phyloP scores from a whole-genome alignment of 2,888 invertebrate genomes.

The Lutraria lutraria region DNA sequence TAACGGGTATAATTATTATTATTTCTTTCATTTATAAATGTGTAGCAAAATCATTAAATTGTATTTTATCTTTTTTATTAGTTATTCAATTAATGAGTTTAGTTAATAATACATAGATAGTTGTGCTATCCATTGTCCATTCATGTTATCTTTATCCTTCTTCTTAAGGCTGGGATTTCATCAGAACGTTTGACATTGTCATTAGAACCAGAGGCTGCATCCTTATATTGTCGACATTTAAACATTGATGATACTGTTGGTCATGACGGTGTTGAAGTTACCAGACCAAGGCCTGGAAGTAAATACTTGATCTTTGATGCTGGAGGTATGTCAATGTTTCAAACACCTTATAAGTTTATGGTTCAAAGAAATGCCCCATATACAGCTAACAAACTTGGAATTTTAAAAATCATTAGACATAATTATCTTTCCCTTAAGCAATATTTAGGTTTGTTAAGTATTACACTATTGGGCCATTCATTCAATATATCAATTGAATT shows the following conservation, averaged over 20 bases:
- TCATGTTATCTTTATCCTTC: neutral
- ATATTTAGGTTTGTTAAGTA: neutral
- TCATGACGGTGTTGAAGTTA: neutral
- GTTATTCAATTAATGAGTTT: too few species aligned
- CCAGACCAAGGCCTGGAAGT: neutral
- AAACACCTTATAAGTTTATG: too few species aligned
- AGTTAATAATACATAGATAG: too few species aligned
- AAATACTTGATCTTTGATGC: conserved; percentile 26
- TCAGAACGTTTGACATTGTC: conserved; percentile 32
- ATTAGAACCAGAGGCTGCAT: conserved; percentile 52
- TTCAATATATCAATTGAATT: neutral
- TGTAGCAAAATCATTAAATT: too few species aligned
- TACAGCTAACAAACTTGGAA: too few species aligned
- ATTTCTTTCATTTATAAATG: too few species aligned
- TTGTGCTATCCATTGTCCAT: too few species aligned
- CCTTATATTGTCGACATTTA: conserved; percentile 44
- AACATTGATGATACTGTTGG: neutral
- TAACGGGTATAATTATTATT: too few species aligned
- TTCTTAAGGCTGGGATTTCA: conserved; percentile 39
- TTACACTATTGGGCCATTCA: too few species aligned
- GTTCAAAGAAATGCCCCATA: too few species aligned
- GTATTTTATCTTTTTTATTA: too few species aligned
- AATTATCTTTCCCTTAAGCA: neutral
- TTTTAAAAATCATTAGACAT: neutral
- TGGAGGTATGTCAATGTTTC: neutral